Conservation (phyloP, 2,797 vertebrate species). For the Pantherophis vulpinus region DNA sequence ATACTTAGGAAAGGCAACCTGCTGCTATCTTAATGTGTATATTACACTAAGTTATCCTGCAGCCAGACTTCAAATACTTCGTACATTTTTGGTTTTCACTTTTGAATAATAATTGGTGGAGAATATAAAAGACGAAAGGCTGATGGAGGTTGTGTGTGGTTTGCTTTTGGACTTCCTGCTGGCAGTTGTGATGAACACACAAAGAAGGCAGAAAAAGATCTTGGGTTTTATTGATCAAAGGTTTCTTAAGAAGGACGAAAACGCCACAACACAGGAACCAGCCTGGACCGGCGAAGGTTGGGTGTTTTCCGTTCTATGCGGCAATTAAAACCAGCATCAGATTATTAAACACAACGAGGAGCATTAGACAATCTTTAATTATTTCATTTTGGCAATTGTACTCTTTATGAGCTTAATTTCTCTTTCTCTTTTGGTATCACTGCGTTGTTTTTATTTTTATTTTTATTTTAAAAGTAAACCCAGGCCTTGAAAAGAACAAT, state of each 20-base stretch:
- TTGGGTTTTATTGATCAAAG: too few relatives aligned
- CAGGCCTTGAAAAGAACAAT: neutral
- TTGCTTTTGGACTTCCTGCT: too few relatives aligned
- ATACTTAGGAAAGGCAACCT: too few relatives aligned
- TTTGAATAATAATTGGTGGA: neutral
- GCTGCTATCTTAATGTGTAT: neutral
- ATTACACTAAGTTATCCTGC: neutral
- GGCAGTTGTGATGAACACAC: too few relatives aligned
- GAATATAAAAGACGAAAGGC: too few relatives aligned
- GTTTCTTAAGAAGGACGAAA: neutral
- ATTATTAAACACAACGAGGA: neutral
- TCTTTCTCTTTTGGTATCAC: neutral
- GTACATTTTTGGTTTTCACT: too few relatives aligned
- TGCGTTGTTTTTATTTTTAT: neutral
- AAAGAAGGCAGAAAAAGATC: too few relatives aligned
- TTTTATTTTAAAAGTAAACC: neutral
- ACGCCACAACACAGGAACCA: fast-evolving
- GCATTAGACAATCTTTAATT: neutral
- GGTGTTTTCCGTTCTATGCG: neutral
- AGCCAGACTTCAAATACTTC: too few relatives aligned
- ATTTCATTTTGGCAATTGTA: neutral
- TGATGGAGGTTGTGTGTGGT: too few relatives aligned
- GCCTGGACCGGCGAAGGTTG: neutral
- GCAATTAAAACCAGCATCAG: neutral
- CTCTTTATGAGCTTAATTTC: neutral